Evolutionary conservation across 2,113 vertebrate genomes (phyloP), one percentile per base, ranked within the genome.

Genomic region (Gymnobelideus leadbeateri): DNA sequence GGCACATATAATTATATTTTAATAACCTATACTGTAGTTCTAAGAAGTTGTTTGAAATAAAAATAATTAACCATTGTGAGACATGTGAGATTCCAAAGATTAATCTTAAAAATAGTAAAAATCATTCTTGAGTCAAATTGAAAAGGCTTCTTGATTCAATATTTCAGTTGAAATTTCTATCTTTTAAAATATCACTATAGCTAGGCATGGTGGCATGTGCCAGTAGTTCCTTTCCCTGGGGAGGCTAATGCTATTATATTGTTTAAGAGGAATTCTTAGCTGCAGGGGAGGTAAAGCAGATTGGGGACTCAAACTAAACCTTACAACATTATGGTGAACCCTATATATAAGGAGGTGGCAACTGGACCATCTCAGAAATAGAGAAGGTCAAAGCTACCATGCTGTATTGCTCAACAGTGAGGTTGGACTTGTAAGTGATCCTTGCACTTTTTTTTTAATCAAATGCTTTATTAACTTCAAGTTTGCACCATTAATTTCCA

Each of bases 61-160:
- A 23, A 84, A 84, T 92, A 51, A 96, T 92, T 47, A 61, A 95
- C 54, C 10, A 31, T 9, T 47, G 25, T 54, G 91, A 93, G 24
- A 25, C 0, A 93, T 51, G 19, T 84, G 31, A 54, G 2, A 43
- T 31, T 52, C 23, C 2, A 96, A 91, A 31, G 53, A 46, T 31
- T 37, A 84, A 54, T 93, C 95, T 95, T 92, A 95, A 94, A 77
- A 91, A 84, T 10, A 94, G 31, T 0, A 51, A 91, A 49, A 37
- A 92, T 53, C 92, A 28, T 94, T 91, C 4, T 24, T 37, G 0
- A 2, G 43, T 8, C 92, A 26, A 95, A 89, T 3, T 91, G 89
- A 91, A 95, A 68, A 9, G 16, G 6, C 0, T 84, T 84, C 19
- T 84, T 19, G 43, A 43, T 4, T 84, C 19, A 84, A 84, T 84